These are phyloP conservation scores for Porites australiensis DNA, from an alignment of 64 coral and sea anemone genomes.

Conservation along the genomic window DNA sequence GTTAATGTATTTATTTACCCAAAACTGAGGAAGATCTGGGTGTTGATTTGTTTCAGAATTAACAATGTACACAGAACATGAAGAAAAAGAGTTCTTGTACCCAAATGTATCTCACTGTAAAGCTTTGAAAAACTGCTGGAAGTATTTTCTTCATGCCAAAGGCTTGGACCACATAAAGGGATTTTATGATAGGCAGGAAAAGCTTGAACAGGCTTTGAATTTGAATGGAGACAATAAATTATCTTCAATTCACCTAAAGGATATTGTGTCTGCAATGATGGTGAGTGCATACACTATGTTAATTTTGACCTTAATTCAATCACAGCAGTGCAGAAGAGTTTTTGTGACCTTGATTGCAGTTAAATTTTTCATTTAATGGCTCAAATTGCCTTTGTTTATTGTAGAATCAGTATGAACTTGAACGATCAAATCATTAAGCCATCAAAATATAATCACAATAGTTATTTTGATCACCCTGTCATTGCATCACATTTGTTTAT, in stretches of 20 bases:
- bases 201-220: neutral
- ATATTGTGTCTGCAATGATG: slow-evolving; percentile 21
- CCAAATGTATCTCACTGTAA: slow-evolving; percentile 47
- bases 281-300: neutral
- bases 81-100: slow-evolving; percentile 53
- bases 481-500: no score
- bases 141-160: neutral
- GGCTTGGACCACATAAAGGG: neutral
- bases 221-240: neutral
- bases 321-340: no score
- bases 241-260: neutral
- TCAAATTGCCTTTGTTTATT: no score
- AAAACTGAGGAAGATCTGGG: neutral
- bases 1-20: neutral
- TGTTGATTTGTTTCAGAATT: slow-evolving; percentile 2
- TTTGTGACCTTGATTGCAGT: no score
- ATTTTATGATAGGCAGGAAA: slow-evolving; percentile 9
- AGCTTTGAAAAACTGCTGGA: slow-evolving; percentile 23
- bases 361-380: no score
- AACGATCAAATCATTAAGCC: no score
- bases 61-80: slow-evolving; percentile 50
- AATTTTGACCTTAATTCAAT: neutral
- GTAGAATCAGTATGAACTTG: no score
- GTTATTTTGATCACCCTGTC: no score
- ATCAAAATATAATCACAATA: no score